phyloP scores from a whole-genome alignment of 2,888 invertebrate genomes.

The Synergus gifuensis region DNA sequence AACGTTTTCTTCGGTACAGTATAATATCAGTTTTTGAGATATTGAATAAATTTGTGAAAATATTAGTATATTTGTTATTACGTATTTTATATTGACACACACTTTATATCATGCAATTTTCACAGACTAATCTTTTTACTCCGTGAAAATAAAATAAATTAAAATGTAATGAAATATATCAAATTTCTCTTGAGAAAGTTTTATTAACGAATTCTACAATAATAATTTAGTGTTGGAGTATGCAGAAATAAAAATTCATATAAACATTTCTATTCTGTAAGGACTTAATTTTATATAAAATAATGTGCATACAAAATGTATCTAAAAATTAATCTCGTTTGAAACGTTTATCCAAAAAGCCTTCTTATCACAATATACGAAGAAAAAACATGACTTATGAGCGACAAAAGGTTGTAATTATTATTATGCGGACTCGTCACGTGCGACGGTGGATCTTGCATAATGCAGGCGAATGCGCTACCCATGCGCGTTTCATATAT shows the following conservation, averaged over 20 bases:
- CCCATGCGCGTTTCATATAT: conserved; percentile 25
- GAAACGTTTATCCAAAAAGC: not conserved
- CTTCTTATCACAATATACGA: not conserved
- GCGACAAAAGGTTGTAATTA: conserved; percentile 21
- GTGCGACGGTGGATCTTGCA: conserved; percentile 20
- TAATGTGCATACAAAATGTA: not conserved
- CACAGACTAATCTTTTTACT: too few species aligned
- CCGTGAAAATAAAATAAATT: too few species aligned
- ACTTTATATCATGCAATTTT: not conserved
- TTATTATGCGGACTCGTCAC: conserved; percentile 19
- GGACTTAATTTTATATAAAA: not conserved
- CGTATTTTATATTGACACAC: not conserved
- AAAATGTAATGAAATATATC: not conserved
- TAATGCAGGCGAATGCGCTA: conserved; percentile 34
- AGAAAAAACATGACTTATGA: not conserved
- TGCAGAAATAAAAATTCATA: not conserved
- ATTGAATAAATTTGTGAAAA: too few species aligned
- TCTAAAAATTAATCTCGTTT: too few species aligned
- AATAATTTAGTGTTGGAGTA: too few species aligned
- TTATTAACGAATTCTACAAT: not conserved
- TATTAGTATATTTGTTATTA: too few species aligned
- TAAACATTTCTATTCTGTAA: not conserved
- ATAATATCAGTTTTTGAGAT: not conserved
- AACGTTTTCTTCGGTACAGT: not conserved
- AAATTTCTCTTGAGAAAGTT: not conserved